Evolutionary conservation across 2,888 invertebrate genomes (phyloP).

Genomic region (Stegana nigrithorax): DNA sequence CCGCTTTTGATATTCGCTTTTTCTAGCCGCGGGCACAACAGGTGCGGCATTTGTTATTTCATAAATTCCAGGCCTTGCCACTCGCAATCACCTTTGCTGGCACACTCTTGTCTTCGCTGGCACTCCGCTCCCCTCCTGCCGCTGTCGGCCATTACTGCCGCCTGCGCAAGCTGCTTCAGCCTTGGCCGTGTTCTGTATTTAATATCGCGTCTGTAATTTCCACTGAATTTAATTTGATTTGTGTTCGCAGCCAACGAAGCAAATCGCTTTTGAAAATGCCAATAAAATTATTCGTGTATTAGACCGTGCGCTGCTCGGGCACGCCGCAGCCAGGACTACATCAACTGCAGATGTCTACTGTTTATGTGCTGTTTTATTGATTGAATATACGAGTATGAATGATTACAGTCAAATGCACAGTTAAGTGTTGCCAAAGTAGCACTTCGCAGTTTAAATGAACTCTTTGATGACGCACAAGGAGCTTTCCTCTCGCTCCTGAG

Average conservation of each 20-base stretch:
- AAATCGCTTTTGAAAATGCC: constrained; percentile 13
- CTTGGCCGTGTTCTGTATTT: no score
- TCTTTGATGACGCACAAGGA: no score
- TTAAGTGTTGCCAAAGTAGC: no score
- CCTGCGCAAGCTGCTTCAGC: no score
- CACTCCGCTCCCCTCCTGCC: no score
- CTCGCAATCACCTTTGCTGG: no score
- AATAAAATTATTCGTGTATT: neutral
- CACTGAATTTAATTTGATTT: constrained; percentile 59
- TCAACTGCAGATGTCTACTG: constrained; percentile 6
- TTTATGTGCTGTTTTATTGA: neutral
- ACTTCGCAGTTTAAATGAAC: no score
- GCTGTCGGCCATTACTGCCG: neutral
- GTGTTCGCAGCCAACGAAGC: constrained; percentile 14
- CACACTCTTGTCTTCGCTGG: no score
- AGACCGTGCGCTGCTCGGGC: neutral
- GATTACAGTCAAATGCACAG: constrained; percentile 2
- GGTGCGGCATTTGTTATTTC: constrained; percentile 46
- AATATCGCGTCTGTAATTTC: constrained; percentile 48
- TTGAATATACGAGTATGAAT: neutral
- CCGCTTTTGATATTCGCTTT: no score
- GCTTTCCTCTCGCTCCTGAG: no score
- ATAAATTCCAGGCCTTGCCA: no score
- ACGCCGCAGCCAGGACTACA: neutral
- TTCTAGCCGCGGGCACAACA: constrained; percentile 41